Base-by-base conservation (phyloP, 2,888 invertebrate species). In the Nomada hirtipes region DNA sequence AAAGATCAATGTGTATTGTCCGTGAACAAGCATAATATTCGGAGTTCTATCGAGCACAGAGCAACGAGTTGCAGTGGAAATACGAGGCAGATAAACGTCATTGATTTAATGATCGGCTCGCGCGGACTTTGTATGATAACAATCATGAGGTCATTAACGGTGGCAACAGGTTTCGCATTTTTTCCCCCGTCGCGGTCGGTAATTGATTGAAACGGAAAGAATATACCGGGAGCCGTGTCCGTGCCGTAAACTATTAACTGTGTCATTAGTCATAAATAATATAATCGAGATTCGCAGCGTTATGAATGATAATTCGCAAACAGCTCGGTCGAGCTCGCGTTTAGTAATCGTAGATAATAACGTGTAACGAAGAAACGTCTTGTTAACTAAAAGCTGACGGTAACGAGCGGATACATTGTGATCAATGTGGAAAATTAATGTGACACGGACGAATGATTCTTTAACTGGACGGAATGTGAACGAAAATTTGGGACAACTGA, bases 231-330 rank as follows among this genome's bases (percentile, higher is more conserved):
- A 88, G 88, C 85, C 82, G 83, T 82, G 76, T 82, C 74, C 65
- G 74, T 72, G 86, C 82, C 84, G 77, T 71, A 69, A 69, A 83
- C 82, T 77, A 86, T 88, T 88, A 88, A 85, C 71, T 57, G 61
- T 67, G 65, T 78, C 86, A 85, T 88, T 88, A 88, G 64, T 87
- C 88, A 88, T 85, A 86, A 83, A 85, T 83, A 71, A 78, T 84
- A 82, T 81, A 81, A 80, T 76, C 79, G 76, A 44, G 84, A 87
- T 82, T 87, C 73, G 74, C 80, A 77, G 84, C 82, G 79, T 80
- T 81, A 75, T 70, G 71, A 80, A 72, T 71, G 61, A 74, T 64
- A 72, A 77, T 78, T 52, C 76, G 71, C 60, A 9, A 60, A 18
- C 44, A 20, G 63, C 26, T 10, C 2, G 11, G 36, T 18, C 13